These are phyloP conservation scores for Rhamphomyia laevipes DNA, from an alignment of 2,888 invertebrate genomes.

Conservation along the genomic window DNA sequence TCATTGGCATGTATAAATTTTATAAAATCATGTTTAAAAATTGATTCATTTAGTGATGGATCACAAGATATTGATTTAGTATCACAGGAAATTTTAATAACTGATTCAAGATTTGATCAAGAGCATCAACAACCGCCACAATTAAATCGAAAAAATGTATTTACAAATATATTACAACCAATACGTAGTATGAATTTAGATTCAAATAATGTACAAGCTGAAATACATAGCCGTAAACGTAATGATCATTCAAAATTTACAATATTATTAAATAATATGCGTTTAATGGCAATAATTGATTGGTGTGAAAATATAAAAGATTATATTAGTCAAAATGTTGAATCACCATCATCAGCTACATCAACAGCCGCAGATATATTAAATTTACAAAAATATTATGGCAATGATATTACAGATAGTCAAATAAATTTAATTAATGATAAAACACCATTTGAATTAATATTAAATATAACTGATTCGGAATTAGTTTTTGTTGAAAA, in stretches of 20 bases:
- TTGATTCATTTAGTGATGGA: slow-evolving; percentile 78
- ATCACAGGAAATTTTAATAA: slow-evolving; percentile 54
- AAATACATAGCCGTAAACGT: slow-evolving; percentile 60
- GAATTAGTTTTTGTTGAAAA: slow-evolving; percentile 92
- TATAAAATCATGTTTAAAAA: slow-evolving; percentile 73
- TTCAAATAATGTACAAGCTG: slow-evolving; percentile 52
- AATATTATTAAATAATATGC: slow-evolving; percentile 85
- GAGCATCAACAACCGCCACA: slow-evolving; percentile 5
- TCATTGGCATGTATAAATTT: slow-evolving; percentile 82
- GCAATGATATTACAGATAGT: background rate
- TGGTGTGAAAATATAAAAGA: slow-evolving; percentile 81
- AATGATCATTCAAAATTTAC: slow-evolving; percentile 66
- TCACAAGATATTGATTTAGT: slow-evolving; percentile 87
- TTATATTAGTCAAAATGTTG: slow-evolving; percentile 51
- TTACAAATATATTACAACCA: slow-evolving; percentile 80
- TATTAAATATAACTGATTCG: slow-evolving; percentile 89
- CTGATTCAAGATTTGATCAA: slow-evolving; percentile 24
- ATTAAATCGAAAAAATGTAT: slow-evolving; percentile 56
- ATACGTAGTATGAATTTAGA: slow-evolving; percentile 42
- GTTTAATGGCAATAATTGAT: slow-evolving; percentile 84
- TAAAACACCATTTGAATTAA: slow-evolving; percentile 49
- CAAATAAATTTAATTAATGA: slow-evolving; percentile 12
- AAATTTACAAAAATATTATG: slow-evolving; percentile 18
- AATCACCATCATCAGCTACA: slow-evolving; percentile 30
- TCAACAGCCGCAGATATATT: slow-evolving; percentile 9